phyloP scores from a whole-genome alignment of 2,888 invertebrate genomes.

The Crioceris asparagi region DNA sequence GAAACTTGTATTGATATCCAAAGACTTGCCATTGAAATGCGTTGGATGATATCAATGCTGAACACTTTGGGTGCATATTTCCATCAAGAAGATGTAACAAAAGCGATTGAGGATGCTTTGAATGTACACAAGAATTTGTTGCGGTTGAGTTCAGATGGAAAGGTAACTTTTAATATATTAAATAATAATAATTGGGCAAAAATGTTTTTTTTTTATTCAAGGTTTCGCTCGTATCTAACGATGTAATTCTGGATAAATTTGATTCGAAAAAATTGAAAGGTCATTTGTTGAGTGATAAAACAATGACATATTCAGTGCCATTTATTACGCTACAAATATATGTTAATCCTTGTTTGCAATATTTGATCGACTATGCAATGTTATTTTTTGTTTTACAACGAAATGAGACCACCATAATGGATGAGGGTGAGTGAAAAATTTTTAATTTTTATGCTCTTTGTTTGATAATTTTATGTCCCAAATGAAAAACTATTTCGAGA shows the following conservation, averaged over 20 bases:
- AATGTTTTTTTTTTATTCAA: too few species aligned
- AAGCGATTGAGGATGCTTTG: constrained; percentile 46
- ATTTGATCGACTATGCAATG: constrained; percentile 54
- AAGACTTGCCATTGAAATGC: constrained; percentile 42
- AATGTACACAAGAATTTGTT: constrained; percentile 47
- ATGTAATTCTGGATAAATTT: constrained; percentile 36
- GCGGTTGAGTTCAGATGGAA: constrained; percentile 31
- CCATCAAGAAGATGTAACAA: constrained; percentile 33
- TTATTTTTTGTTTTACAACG: constrained; percentile 44
- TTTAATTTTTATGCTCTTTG: too few species aligned
- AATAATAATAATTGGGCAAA: too few species aligned
- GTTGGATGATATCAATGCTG: constrained; percentile 42
- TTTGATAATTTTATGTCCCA: too few species aligned
- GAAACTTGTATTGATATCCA: constrained; percentile 37
- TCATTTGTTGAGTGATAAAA: constrained; percentile 50
- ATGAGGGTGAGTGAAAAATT: too few species aligned
- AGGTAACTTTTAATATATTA: constrained; percentile 33
- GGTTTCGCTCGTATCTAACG: constrained; percentile 28
- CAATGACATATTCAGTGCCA: constrained; percentile 59
- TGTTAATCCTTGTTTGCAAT: constrained; percentile 63
- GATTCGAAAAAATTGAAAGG: constrained; percentile 49
- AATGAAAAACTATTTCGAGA: too few species aligned
- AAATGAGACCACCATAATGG: too few species aligned
- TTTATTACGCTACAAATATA: constrained; percentile 63
- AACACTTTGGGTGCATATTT: constrained; percentile 36